phyloP scores from a whole-genome alignment of 2,113 vertebrate species.

The Chionodraco myersi region DNA sequence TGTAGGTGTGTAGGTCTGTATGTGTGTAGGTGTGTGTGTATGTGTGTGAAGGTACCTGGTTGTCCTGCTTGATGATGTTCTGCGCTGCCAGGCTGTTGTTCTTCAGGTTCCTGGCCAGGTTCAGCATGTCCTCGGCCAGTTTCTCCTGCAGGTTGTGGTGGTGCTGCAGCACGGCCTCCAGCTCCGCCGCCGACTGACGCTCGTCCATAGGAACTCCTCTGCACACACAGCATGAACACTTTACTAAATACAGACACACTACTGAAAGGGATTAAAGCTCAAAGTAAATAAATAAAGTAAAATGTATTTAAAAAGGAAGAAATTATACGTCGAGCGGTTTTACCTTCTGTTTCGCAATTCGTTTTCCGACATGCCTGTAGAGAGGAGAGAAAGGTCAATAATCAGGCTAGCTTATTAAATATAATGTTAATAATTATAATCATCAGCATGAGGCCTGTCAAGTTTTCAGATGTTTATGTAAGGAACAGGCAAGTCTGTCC shows the following conservation, averaged over 20 bases:
- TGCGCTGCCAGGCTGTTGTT: constrained; percentile 95
- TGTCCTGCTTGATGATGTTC: constrained; percentile 97
- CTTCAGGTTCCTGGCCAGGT: constrained; percentile 94
- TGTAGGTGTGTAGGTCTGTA: no score
- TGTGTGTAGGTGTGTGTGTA: no score
- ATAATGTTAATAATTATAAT: no score
- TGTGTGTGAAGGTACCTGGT: constrained; percentile 86
- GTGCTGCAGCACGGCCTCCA: constrained; percentile 92
- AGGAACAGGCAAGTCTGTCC: no score
- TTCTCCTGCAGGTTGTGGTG: constrained; percentile 96
- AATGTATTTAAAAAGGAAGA: no score
- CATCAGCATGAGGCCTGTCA: no score
- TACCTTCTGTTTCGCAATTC: constrained; percentile 89
- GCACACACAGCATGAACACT: background rate
- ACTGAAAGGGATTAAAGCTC: background rate
- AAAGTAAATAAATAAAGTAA: no score
- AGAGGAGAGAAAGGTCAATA: background rate
- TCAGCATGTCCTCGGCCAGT: constrained; percentile 97
- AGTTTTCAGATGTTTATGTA: no score
- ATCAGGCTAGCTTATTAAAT: background rate
- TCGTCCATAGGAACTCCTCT: constrained; percentile 85
- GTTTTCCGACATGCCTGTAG: constrained; percentile 75
- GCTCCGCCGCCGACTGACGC: constrained; percentile 90
- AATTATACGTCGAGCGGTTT: background rate
- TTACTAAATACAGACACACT: background rate